These are phyloP conservation scores for Brachynemurus nebulosus DNA, from an alignment of 2,888 invertebrate genomes.

Conservation along the genomic window DNA sequence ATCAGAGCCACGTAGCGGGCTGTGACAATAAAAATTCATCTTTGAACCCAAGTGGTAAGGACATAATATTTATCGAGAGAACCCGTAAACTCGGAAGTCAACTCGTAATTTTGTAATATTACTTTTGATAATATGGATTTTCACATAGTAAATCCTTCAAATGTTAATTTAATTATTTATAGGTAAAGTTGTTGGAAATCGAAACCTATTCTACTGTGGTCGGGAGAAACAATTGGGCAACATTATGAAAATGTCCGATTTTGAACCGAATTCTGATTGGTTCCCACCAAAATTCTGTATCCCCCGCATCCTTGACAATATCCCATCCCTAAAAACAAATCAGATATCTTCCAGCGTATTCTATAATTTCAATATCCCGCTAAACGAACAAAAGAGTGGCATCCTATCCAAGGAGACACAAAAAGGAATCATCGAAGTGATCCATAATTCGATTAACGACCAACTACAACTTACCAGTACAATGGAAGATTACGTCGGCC, in stretches of 20 bases:
- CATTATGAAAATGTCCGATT: conserved; percentile 46
- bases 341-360: conserved; percentile 33
- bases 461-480: background rate
- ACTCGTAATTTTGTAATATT: too few relatives aligned
- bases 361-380: conserved; percentile 33
- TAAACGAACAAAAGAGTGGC: conserved; percentile 30
- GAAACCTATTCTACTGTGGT: conserved; percentile 70
- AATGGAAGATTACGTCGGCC: conserved; percentile 27
- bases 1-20: too few relatives aligned
- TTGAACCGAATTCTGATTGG: conserved; percentile 58
- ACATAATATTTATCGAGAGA: too few relatives aligned
- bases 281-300: conserved; percentile 62
- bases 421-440: conserved; percentile 18
- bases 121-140: too few relatives aligned
- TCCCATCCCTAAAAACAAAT: conserved; percentile 29
- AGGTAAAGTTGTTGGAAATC: conserved; percentile 73
- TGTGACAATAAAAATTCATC: too few relatives aligned
- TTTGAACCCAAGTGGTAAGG: too few relatives aligned
- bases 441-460: background rate
- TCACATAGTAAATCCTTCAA: too few relatives aligned
- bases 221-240: conserved; percentile 38
- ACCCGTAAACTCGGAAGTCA: too few relatives aligned
- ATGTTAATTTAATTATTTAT: too few relatives aligned
- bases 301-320: conserved; percentile 34
- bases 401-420: conserved; percentile 21